phyloP scores from a whole-genome alignment of 2,797 vertebrate genomes.

The Streptopelia turtur region DNA sequence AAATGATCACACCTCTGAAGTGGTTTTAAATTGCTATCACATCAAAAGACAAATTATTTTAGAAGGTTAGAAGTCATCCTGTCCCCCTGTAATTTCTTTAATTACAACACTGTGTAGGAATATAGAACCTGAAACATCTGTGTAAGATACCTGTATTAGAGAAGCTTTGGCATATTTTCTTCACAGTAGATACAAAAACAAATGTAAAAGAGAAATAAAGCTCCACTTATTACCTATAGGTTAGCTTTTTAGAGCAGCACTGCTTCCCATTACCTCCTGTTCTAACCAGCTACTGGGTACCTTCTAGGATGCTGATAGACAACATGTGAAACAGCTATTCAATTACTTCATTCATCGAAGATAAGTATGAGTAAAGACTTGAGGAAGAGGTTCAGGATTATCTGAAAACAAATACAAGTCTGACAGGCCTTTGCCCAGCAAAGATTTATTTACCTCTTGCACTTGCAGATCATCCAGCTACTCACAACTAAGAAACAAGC shows the following conservation, averaged over 20 bases:
- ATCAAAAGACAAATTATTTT: not conserved
- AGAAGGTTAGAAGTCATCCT: slow-evolving; percentile 15
- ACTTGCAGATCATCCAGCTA: not conserved
- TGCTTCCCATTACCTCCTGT: not conserved
- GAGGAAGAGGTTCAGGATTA: not conserved
- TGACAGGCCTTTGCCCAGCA: not conserved
- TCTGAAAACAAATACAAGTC: not conserved
- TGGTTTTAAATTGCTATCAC: slow-evolving; percentile 7
- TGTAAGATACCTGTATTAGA: not conserved
- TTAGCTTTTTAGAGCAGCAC: not conserved
- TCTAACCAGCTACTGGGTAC: not conserved
- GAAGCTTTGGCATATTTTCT: not conserved
- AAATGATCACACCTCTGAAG: not conserved
- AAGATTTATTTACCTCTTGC: not conserved
- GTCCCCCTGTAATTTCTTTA: not conserved
- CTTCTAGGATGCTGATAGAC: not conserved
- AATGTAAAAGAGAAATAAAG: not conserved
- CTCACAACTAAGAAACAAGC: not conserved
- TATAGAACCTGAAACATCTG: not conserved
- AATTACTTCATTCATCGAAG: not conserved
- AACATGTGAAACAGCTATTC: not conserved
- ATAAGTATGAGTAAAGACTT: not conserved
- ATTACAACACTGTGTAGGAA: not conserved
- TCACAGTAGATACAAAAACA: not conserved
- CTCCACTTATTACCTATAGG: not conserved